Evolutionary conservation across 1,140 invertebrate genomes (phyloP), one percentile per base, ranked within the genome.

Genomic region (Cyrtorhinus lividipennis): DNA sequence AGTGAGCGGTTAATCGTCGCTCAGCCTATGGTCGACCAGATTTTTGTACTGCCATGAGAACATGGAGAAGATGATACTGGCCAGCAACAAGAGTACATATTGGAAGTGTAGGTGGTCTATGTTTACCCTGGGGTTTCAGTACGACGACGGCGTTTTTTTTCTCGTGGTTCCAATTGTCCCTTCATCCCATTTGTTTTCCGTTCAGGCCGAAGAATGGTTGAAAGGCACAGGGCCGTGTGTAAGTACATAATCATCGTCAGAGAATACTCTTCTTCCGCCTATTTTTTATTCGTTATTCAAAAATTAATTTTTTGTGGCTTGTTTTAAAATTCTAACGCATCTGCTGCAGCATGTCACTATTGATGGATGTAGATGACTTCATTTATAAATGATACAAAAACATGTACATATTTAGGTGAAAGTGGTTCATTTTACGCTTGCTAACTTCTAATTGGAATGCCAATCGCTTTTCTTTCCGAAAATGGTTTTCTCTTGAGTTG

Each of bases 141-240:
- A 5, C 30, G 15, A 38, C 5, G 30, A 38, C 30, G 30, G 15
- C 15, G 30, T 5, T 38, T 38, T 5, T 8, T 5, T 8, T 38
- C 5, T 38, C 30, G 5, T 5, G 30, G 5, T 38, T 38, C 30
- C 30, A 8, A 38, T 38, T 20, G 20, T 5, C 48, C 48, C 20
- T 53, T 53, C 20, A 53, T 20, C 48, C 10, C 10, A 13, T 53
- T 53, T 53, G 48, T 53, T 64, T 64, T 20, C 24, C 22, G 53
- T 64, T 53, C 56, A 64, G 63, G 63, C 63, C 45, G 63, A 64
- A 44, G 63, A 64, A 20, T 53, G 10, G 15, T 27, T 25, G 62
- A 63, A 63, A 63, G 30, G 56, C 23, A 38, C 62, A 30, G 62
- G 62, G 27, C 25, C 62, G 27, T 63, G 62, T 63, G 62, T 63